A percentile compares a stretch with the other conserved stretches of the same genome.
Conservation (phyloP, 2,113 vertebrate species). For the Rafetus swinhoei region DNA sequence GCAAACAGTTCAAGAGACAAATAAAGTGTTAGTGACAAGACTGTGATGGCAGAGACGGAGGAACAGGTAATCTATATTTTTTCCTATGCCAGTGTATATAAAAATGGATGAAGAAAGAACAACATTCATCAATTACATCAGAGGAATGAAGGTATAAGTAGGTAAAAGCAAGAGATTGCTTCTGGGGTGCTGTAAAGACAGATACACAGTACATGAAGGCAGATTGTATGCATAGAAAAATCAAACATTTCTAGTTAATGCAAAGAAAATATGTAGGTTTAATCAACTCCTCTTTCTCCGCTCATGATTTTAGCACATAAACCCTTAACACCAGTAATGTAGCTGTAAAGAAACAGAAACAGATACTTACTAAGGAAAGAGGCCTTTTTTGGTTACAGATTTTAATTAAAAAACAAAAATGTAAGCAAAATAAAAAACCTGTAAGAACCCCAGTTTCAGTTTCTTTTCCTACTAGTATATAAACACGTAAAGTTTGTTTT, state of each 20-base stretch:
- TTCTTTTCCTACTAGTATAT: background rate
- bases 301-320: background rate
- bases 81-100: background rate
- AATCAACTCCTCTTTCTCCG: background rate
- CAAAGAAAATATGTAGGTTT: constrained; percentile 6
- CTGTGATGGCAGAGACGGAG: background rate
- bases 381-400: accelerated
- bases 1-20: background rate
- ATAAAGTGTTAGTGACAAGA: background rate
- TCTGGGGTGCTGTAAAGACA: background rate
- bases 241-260: background rate
- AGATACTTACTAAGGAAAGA: background rate
- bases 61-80: background rate
- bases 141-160: background rate
- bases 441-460: background rate
- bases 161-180: background rate
- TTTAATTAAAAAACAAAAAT: background rate
- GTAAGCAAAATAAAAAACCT: background rate
- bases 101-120: background rate
- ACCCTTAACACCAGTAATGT: background rate
- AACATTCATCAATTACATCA: background rate
- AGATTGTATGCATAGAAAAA: background rate
- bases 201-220: background rate
- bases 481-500: background rate
- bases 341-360: background rate